phyloP scores from a whole-genome alignment of 2,797 vertebrate genomes.

The Alectoris magna region DNA sequence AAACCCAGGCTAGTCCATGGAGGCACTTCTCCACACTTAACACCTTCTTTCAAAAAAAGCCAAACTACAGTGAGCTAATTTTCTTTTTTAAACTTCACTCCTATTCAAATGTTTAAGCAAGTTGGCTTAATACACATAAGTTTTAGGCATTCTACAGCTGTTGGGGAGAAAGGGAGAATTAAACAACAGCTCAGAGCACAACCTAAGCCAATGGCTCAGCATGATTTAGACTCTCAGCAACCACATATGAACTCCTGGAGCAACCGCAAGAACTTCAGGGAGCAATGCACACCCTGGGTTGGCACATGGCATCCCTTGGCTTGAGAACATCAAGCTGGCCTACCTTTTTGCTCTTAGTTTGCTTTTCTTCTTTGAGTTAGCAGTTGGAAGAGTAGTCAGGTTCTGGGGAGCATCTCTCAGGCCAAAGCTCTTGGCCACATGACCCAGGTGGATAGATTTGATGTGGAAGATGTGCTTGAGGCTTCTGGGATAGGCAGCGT shows the following conservation, averaged over 20 bases:
- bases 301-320: neutral
- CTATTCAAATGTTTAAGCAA: neutral
- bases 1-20: neutral
- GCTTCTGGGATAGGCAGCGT: slow-evolving; percentile 84
- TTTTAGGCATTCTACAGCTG: neutral
- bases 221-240: neutral
- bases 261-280: neutral
- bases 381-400: slow-evolving; percentile 64
- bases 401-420: slow-evolving; percentile 91
- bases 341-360: slow-evolving; percentile 73
- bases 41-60: neutral
- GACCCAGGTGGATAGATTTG: slow-evolving; percentile 89
- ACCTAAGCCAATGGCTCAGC: neutral
- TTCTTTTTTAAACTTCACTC: neutral
- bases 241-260: neutral
- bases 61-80: neutral
- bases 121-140: neutral
- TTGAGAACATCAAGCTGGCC: neutral
- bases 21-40: neutral
- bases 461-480: slow-evolving; percentile 94
- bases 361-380: slow-evolving; percentile 60
- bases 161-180: neutral
- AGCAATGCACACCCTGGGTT: neutral
- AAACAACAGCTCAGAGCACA: neutral
- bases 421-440: slow-evolving; percentile 96